Percentiles rank a stretch among this genome's conserved stretches.
phyloP scores from a whole-genome alignment of 2,113 vertebrate species.

The Hypomesus transpacificus region DNA sequence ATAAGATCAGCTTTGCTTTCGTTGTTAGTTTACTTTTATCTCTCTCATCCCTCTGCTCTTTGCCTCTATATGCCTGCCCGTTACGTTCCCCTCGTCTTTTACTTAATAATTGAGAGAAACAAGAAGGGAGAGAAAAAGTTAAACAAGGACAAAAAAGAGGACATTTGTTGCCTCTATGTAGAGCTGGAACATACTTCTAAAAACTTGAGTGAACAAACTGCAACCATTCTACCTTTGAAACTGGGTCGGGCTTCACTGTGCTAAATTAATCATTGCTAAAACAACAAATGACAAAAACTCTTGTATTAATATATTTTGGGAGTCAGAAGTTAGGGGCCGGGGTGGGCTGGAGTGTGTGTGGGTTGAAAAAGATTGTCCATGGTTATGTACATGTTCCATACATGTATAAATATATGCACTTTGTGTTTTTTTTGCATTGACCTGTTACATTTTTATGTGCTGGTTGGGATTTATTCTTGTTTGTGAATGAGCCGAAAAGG shows the following conservation, averaged over 20 bases:
- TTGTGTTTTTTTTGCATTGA: conserved; percentile 38
- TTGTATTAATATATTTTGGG: conserved; percentile 44
- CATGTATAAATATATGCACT: conserved; percentile 41
- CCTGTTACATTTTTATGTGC: conserved; percentile 60
- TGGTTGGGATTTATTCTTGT: conserved; percentile 39
- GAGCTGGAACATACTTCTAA: conserved; percentile 46
- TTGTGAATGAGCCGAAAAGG: conserved; percentile 1
- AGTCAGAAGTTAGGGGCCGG: conserved; percentile 29
- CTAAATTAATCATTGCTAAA: conserved; percentile 63
- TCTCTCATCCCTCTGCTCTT: background rate
- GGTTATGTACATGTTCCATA: conserved; percentile 42
- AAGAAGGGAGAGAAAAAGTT: conserved; percentile 16
- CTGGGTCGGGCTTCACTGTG: conserved; percentile 88
- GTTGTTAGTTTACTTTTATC: too few relatives aligned
- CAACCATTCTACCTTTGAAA: conserved; percentile 87
- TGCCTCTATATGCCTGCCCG: background rate
- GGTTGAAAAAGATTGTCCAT: conserved; percentile 20
- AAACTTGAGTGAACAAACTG: conserved; percentile 71
- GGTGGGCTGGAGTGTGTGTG: conserved; percentile 34
- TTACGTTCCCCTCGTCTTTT: background rate
- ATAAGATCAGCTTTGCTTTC: too few relatives aligned
- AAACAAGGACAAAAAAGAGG: conserved; percentile 39
- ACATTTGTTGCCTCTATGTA: conserved; percentile 16
- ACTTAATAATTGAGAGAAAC: conserved; percentile 5
- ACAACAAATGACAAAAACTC: conserved; percentile 26